Percentiles rank a stretch among this genome's conserved stretches.
These are phyloP conservation scores for Anthopleura xanthogrammica DNA, from an alignment of 92 coral and sea anemone genomes.

Conservation along the genomic window DNA sequence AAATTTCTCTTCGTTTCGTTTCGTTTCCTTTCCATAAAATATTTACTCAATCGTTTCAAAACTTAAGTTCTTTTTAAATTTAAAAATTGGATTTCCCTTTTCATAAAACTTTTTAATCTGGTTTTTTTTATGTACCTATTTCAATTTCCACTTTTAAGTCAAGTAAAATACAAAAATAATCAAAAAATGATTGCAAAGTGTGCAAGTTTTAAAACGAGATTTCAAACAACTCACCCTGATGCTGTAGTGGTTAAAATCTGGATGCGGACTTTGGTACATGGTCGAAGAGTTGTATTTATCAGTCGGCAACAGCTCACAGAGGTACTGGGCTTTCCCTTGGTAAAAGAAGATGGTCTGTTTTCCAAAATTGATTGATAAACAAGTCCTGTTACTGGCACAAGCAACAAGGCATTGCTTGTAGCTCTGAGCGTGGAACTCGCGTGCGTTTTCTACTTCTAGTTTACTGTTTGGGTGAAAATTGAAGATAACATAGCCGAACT, in stretches of 20 bases:
- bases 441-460: background rate
- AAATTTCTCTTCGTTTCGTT: no score
- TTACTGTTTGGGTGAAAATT: background rate
- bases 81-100: no score
- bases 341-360: conserved; percentile 11
- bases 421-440: background rate
- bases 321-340: background rate
- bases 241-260: conserved; percentile 20
- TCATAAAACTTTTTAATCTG: background rate
- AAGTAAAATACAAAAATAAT: no score
- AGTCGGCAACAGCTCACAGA: conserved; percentile 17
- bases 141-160: no score
- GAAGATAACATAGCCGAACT: conserved; percentile 13
- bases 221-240: conserved; percentile 1
- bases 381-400: background rate
- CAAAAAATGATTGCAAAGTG: no score
- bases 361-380: conserved; percentile 16
- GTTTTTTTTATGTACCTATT: no score
- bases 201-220: no score
- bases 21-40: no score
- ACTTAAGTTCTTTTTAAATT: no score
- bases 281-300: conserved; percentile 13
- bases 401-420: background rate
- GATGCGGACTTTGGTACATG: background rate
- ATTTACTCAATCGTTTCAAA: no score